Percentiles rank a stretch among this genome's conserved stretches.
Evolutionary conservation across 2,113 vertebrate species (phyloP).

Genomic region (Macroglossus sobrinus): DNA sequence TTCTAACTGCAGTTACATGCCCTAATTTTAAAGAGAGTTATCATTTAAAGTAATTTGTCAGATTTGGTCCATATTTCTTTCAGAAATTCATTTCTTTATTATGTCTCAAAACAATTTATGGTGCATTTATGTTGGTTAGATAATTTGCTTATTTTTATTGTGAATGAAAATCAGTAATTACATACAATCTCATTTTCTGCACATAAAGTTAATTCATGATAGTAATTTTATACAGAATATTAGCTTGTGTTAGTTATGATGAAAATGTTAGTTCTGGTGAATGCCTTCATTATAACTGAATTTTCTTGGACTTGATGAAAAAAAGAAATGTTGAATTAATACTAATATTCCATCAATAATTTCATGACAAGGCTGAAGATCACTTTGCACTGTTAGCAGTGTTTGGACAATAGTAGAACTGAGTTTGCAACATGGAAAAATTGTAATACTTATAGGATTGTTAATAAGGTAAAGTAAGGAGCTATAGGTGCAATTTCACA

Average conservation of each 20-base stretch:
- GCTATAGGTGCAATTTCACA: background rate
- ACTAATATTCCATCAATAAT: conserved; percentile 69
- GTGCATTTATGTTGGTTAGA: conserved; percentile 84
- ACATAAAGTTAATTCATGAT: conserved; percentile 89
- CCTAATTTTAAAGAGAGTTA: conserved; percentile 87
- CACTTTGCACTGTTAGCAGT: background rate
- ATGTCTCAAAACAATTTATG: conserved; percentile 89
- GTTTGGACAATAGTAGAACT: background rate
- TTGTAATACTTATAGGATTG: background rate
- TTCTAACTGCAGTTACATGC: conserved; percentile 87
- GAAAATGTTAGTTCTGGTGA: conserved; percentile 82
- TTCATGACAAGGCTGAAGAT: conserved; percentile 62
- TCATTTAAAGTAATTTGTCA: conserved; percentile 89
- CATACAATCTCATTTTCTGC: conserved; percentile 85
- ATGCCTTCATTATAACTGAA: conserved; percentile 68
- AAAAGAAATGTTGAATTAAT: conserved; percentile 76
- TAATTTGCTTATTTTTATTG: conserved; percentile 91
- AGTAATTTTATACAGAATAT: conserved; percentile 87
- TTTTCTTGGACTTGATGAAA: conserved; percentile 75
- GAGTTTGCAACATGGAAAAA: background rate
- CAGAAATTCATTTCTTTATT: conserved; percentile 90
- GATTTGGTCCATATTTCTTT: conserved; percentile 87
- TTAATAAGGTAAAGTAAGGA: background rate
- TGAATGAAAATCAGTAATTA: conserved; percentile 90
- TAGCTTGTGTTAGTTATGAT: conserved; percentile 84